Percentiles rank a stretch among this genome's conserved stretches.
phyloP scores from a whole-genome alignment of 2,888 invertebrate genomes.

The Flabesymbios commensalis region DNA sequence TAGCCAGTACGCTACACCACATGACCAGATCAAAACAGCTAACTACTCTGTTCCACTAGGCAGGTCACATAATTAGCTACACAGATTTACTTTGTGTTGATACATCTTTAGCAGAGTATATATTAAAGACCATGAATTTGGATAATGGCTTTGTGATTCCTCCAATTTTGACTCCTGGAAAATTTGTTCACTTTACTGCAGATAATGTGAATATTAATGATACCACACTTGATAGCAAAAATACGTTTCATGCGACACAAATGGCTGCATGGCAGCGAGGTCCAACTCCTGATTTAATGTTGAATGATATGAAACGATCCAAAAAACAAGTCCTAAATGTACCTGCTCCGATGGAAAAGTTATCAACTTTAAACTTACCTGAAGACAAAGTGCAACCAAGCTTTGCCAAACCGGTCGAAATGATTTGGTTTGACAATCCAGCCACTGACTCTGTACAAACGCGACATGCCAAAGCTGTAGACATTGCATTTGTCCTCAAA shows the following conservation, averaged over 20 bases:
- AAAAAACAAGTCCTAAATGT: neutral
- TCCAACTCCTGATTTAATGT: neutral
- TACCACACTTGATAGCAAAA: neutral
- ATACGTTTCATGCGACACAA: slow-evolving; percentile 9
- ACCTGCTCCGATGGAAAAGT: neutral
- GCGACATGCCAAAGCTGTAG: neutral
- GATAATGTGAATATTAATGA: slow-evolving; percentile 12
- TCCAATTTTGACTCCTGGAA: neutral
- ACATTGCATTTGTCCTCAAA: neutral
- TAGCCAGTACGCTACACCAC: slow-evolving; percentile 15
- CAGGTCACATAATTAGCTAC: slow-evolving; percentile 14
- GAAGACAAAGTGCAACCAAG: too few relatives aligned
- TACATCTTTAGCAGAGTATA: slow-evolving; percentile 9
- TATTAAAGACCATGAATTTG: neutral
- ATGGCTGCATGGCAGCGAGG: slow-evolving; percentile 10
- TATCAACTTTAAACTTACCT: too few relatives aligned
- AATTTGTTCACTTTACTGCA: slow-evolving; percentile 5
- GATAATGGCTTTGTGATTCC: slow-evolving; percentile 1
- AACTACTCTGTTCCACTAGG: slow-evolving; percentile 8
- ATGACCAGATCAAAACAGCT: slow-evolving; percentile 9
- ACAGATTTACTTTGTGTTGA: slow-evolving; percentile 6
- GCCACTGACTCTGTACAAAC: too few relatives aligned
- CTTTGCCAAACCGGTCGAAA: too few relatives aligned
- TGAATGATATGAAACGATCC: neutral
- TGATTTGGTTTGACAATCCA: too few relatives aligned